These are phyloP conservation scores for Archegozetes longisetosus DNA, from an alignment of 1,140 invertebrate genomes.

Conservation along the genomic window DNA sequence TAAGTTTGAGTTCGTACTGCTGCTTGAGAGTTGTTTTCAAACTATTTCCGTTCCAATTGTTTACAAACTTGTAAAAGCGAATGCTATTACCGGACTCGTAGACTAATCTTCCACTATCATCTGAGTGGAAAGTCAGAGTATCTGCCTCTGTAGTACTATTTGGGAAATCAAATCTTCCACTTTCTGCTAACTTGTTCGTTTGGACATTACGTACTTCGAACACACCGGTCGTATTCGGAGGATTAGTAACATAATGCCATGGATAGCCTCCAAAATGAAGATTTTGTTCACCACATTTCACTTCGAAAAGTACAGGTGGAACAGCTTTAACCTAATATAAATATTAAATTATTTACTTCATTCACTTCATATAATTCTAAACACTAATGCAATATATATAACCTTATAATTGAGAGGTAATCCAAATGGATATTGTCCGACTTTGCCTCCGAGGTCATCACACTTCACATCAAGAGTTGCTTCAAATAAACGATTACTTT, in stretches of 20 bases:
- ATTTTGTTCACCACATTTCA: neutral
- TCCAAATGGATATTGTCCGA: conserved; percentile 8
- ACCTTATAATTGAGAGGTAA: conserved; percentile 11
- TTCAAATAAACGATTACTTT: conserved; percentile 1
- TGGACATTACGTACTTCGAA: conserved; percentile 1
- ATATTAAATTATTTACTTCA: no score
- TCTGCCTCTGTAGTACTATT: neutral
- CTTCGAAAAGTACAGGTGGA: conserved; percentile 8
- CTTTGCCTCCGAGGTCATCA: neutral
- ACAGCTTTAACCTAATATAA: neutral
- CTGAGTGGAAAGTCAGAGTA: conserved; percentile 3
- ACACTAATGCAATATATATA: neutral
- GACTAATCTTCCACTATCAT: conserved; percentile 10
- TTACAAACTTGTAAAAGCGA: neutral
- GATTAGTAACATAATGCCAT: conserved; percentile 3
- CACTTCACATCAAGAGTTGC: conserved; percentile 4
- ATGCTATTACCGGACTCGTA: neutral
- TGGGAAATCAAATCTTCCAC: neutral
- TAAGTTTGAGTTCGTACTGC: neutral
- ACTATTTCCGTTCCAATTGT: no score
- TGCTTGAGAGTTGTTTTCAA: neutral
- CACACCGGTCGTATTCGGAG: neutral
- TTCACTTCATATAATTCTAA: no score
- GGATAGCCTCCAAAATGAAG: conserved; percentile 4
- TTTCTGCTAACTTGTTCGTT: neutral